These are phyloP conservation scores for Diabrotica undecimpunctata DNA, from an alignment of 1,140 invertebrate species.

Conservation along the genomic window DNA sequence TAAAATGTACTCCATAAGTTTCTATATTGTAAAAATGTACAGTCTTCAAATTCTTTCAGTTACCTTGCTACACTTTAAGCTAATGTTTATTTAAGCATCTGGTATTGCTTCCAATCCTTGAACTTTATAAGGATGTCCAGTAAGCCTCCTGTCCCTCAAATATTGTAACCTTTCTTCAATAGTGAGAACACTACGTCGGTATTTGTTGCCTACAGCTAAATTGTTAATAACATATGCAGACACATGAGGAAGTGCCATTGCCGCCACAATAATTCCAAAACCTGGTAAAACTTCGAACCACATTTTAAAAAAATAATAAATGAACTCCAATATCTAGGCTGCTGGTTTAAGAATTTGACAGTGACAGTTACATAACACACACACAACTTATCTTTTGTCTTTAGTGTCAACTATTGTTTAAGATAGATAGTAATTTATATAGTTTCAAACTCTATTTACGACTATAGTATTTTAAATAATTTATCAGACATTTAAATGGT, in stretches of 20 bases:
- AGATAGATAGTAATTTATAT: too few species aligned
- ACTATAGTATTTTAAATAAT: too few species aligned
- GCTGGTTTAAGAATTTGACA: too few species aligned
- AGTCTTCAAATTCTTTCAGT: too few species aligned
- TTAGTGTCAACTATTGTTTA: too few species aligned
- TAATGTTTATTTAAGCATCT: conserved; percentile 45
- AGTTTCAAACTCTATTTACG: too few species aligned
- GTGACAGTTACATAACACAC: conserved; percentile 11
- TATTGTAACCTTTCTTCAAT: conserved; percentile 28
- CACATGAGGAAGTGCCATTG: conserved; percentile 54
- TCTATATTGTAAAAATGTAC: too few species aligned
- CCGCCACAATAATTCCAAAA: conserved; percentile 55
- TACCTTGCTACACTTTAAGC: too few species aligned
- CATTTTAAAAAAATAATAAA: conserved; percentile 48
- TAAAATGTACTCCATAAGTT: too few species aligned
- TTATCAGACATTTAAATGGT: too few species aligned
- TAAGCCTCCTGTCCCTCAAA: conserved; percentile 30
- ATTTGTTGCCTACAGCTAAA: conserved; percentile 53
- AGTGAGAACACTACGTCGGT: conserved; percentile 24
- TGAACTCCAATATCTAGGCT: background rate
- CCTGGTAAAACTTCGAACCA: conserved; percentile 63
- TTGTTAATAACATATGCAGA: conserved; percentile 58
- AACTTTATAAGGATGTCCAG: conserved; percentile 30
- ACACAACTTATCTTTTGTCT: too few species aligned
- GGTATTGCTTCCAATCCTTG: conserved; percentile 55